Evolutionary conservation across 2,888 invertebrate species (phyloP), one percentile per base, ranked within the genome.

Genomic region (Rotaria sp.): DNA sequence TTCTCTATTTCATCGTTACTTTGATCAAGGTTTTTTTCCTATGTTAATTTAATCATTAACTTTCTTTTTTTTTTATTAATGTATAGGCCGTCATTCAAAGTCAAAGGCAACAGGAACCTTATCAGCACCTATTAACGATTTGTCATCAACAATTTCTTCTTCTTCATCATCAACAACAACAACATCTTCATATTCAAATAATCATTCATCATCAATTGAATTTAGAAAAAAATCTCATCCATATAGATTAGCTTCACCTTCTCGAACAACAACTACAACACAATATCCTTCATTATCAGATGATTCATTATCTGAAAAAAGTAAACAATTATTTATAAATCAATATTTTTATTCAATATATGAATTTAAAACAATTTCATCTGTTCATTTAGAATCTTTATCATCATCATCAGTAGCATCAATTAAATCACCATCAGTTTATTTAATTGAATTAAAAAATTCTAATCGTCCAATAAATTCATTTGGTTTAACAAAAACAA

Each of bases 401-500:
- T 11, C 75, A 21, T 24, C 21, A 38, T 10, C 21, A 41, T 0
- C 21, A 75, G 2, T 7, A n/a, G 2, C 18, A 50, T 13, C 1
- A 50, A 13, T 18, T 0, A 1, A 11, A 30, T 15, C 45, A 80
- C 45, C 80, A 45, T 80, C 80, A 45, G 41, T 80, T 13, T 80
- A 80, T 80, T 4, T 80, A n/a, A 45, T 80, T n/a, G 80, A 80
- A 80, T 13, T 80, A 18, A 67, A 21, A 67, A 67, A 67, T 21
- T 18, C 15, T 21, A 35, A 21, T 35, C 35, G 35, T 67, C 35
- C 67, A 67, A 67, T 38, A 18, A 80, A 80, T 80, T 45, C 41
- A 26, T 80, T 26, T 45, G 80, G 80, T 45, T 45, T 80, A 80
- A 80, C 80, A 38, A 80, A 80, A 80, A 80, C 80, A n/a, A 41